Percentiles rank a stretch among this genome's conserved stretches.
Conservation (phyloP, 2,888 invertebrate genomes). For the Sepiola atlantica region DNA sequence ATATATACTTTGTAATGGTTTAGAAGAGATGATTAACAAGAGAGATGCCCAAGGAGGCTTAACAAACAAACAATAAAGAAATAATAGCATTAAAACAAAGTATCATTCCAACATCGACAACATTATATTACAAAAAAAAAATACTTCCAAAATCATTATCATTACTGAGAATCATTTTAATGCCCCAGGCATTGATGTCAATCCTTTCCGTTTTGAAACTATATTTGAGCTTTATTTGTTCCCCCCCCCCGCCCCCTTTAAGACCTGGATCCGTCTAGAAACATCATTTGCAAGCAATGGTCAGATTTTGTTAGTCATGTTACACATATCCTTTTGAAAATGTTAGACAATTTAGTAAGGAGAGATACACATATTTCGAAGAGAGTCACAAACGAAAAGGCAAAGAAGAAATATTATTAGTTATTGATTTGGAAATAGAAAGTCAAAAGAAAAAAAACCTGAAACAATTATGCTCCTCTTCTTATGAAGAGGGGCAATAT, state of each 20-base stretch:
- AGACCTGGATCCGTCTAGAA: neutral
- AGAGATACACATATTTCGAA: neutral
- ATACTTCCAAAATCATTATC: no score
- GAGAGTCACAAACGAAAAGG: neutral
- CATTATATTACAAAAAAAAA: no score
- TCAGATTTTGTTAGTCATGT: neutral
- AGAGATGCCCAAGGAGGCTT: no score
- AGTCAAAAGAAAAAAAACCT: neutral
- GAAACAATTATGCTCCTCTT: no score
- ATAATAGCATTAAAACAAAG: no score
- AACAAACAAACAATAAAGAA: no score
- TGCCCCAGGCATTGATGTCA: neutral
- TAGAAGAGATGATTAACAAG: no score
- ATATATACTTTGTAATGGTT: no score
- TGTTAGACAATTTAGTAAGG: neutral
- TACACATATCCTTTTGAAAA: neutral
- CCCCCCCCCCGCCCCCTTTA: neutral
- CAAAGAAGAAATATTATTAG: neutral
- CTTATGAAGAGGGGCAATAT: no score
- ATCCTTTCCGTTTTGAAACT: neutral
- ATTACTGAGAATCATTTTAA: no score
- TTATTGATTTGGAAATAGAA: neutral
- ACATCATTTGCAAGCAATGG: neutral
- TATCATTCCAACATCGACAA: no score
- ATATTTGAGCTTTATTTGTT: neutral